Evolutionary conservation across 2,888 invertebrate genomes (phyloP).

Genomic region (Eilema sororculum): DNA sequence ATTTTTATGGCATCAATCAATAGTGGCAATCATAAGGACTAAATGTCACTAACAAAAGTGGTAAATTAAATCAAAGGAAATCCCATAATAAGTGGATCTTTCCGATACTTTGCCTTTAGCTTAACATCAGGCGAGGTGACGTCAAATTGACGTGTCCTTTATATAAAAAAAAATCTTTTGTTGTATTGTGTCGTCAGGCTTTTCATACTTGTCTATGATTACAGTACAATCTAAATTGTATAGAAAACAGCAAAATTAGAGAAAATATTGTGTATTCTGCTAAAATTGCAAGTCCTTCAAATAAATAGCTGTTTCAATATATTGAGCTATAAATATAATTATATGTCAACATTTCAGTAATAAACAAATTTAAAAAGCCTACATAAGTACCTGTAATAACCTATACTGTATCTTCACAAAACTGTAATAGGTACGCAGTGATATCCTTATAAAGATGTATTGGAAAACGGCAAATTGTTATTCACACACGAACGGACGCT

Average conservation of each 20-base stretch:
- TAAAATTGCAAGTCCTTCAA: slow-evolving; percentile 18
- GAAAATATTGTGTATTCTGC: not conserved
- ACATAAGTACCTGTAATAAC: not conserved
- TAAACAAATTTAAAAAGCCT: slow-evolving; percentile 45
- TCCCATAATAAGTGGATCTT: too few relatives aligned
- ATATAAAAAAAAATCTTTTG: too few relatives aligned
- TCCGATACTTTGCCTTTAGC: too few relatives aligned
- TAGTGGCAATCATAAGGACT: too few relatives aligned
- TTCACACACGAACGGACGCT: slow-evolving; percentile 38
- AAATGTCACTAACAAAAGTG: too few relatives aligned
- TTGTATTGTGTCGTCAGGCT: too few relatives aligned
- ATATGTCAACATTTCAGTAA: slow-evolving; percentile 19
- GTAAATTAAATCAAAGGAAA: too few relatives aligned
- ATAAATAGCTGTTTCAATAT: slow-evolving; percentile 42
- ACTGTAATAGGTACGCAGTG: not conserved
- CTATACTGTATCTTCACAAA: not conserved
- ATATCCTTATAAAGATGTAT: slow-evolving; percentile 13
- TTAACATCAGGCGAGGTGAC: too few relatives aligned
- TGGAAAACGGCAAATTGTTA: slow-evolving; percentile 38
- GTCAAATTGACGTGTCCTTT: too few relatives aligned
- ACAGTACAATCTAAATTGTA: not conserved
- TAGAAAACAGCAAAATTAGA: not conserved
- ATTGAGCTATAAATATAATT: slow-evolving; percentile 53
- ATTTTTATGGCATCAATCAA: too few relatives aligned
- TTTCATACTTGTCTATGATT: not conserved